Conservation (phyloP, 2,113 vertebrate genomes). For the Anarrhichthys ocellatus region DNA sequence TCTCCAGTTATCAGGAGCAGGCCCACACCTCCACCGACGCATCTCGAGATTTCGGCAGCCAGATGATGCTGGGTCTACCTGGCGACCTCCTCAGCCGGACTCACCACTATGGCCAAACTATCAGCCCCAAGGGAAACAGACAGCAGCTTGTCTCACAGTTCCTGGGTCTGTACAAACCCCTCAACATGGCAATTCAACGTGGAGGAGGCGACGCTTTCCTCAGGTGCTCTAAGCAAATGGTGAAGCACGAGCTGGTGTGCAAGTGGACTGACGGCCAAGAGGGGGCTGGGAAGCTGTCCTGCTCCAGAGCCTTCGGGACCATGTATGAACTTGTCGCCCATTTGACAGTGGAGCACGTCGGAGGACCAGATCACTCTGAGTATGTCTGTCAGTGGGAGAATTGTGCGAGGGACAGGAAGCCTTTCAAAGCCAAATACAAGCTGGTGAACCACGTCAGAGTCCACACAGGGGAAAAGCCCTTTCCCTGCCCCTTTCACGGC, state of each 20-base stretch:
- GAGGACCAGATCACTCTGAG: slow-evolving; percentile 81
- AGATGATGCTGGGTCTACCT: slow-evolving; percentile 80
- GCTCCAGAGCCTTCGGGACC: slow-evolving; percentile 82
- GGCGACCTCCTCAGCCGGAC: slow-evolving; percentile 77
- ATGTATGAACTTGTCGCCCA: slow-evolving; percentile 87
- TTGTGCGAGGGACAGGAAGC: slow-evolving; percentile 71
- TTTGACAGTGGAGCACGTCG: slow-evolving; percentile 85
- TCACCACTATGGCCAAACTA: slow-evolving; percentile 68
- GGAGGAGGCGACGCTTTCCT: slow-evolving; percentile 73
- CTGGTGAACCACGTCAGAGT: slow-evolving; percentile 82
- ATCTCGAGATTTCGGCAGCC: slow-evolving; percentile 69
- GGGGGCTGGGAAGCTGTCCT: slow-evolving; percentile 74
- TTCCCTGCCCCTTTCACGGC: slow-evolving; percentile 77
- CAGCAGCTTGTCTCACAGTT: slow-evolving; percentile 82
- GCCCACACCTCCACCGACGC: slow-evolving; percentile 81
- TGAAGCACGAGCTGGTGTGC: slow-evolving; percentile 83
- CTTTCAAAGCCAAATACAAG: slow-evolving; percentile 84
- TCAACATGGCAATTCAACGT: slow-evolving; percentile 79
- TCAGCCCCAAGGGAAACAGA: slow-evolving; percentile 76
- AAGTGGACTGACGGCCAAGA: slow-evolving; percentile 82
- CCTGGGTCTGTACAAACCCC: slow-evolving; percentile 76
- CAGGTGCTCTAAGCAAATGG: slow-evolving; percentile 76
- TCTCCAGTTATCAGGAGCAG: slow-evolving; percentile 84
- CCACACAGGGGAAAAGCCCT: slow-evolving; percentile 82
- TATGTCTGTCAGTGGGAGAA: slow-evolving; percentile 84